Percentiles rank a stretch among this genome's conserved stretches.
Evolutionary conservation across 2,113 vertebrate species (phyloP).

Genomic region (Danio rerio): GRCz12tu NC_133193.1:22783001-22783500

Average conservation of each 20-base stretch:
- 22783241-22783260: neutral
- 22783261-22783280: neutral
- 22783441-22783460: constrained; percentile 80
- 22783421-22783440: constrained; percentile 81
- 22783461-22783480: constrained; percentile 78
- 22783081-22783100: too few species aligned
- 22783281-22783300: neutral
- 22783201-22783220: too few species aligned
- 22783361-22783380: constrained; percentile 83
- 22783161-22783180: too few species aligned
- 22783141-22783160: too few species aligned
- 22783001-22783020: too few species aligned
- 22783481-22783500: constrained; percentile 72
- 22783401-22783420: constrained; percentile 80
- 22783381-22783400: constrained; percentile 74
- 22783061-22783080: too few species aligned
- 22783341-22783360: neutral
- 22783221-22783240: too few species aligned
- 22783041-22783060: too few species aligned
- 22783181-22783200: too few species aligned
- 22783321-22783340: neutral
- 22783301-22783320: neutral
- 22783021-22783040: too few species aligned
- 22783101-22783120: too few species aligned
- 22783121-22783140: too few species aligned